Evolutionary conservation across 2,888 invertebrate species (phyloP).

Genomic region (Nesidiocoris tenuis): DNA sequence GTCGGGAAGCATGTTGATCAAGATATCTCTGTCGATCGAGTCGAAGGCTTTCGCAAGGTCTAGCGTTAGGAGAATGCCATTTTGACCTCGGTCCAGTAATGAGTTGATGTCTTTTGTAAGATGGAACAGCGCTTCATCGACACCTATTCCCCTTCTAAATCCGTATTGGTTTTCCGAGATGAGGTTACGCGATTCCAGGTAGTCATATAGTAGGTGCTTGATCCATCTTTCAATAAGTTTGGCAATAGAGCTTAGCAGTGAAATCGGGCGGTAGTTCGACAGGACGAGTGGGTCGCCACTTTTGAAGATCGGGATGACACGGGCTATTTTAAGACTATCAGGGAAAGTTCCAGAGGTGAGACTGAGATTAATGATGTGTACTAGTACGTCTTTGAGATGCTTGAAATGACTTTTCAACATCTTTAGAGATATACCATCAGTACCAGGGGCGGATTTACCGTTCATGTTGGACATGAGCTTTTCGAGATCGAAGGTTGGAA

Average conservation of each 20-base stretch:
- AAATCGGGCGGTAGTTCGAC: slow-evolving; percentile 40
- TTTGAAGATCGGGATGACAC: slow-evolving; percentile 41
- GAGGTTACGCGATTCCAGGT: slow-evolving; percentile 22
- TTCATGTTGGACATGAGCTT: slow-evolving; percentile 12
- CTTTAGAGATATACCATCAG: slow-evolving; percentile 4
- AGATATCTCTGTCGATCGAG: slow-evolving; percentile 11
- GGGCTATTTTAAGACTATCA: slow-evolving; percentile 40
- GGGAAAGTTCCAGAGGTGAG: slow-evolving; percentile 38
- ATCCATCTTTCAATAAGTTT: slow-evolving; percentile 18
- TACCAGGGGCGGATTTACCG: slow-evolving; percentile 5
- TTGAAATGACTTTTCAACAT: background rate
- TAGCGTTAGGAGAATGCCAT: background rate
- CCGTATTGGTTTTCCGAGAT: slow-evolving; percentile 25
- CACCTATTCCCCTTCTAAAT: slow-evolving; percentile 20
- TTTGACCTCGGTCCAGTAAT: background rate
- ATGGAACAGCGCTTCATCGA: slow-evolving; percentile 23
- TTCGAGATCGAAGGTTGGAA: too few species aligned
- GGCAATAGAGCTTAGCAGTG: slow-evolving; percentile 27
- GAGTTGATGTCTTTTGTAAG: background rate
- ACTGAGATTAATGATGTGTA: slow-evolving; percentile 41
- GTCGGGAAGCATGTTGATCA: slow-evolving; percentile 12
- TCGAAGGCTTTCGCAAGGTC: slow-evolving; percentile 38
- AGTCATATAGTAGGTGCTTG: slow-evolving; percentile 9
- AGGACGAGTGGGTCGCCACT: slow-evolving; percentile 12
- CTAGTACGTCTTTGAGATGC: background rate